Evolutionary conservation across 2,113 vertebrate species (phyloP).

Genomic region (Proterorhinus semilunaris): DNA sequence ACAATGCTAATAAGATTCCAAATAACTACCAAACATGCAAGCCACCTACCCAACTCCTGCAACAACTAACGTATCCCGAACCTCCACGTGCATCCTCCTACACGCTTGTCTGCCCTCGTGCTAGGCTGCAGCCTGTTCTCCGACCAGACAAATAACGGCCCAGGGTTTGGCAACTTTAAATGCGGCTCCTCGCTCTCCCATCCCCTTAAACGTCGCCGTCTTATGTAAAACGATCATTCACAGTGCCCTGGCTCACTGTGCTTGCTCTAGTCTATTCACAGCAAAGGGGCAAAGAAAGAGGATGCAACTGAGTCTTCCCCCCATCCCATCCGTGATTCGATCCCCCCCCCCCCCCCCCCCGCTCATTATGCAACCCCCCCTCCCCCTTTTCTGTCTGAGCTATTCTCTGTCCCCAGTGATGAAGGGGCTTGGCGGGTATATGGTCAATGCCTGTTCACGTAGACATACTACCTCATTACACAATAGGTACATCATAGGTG

Average conservation of each 20-base stretch:
- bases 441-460: constrained; percentile 35
- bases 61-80: constrained; percentile 45
- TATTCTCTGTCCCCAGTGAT: constrained; percentile 47
- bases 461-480: constrained; percentile 20
- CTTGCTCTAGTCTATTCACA: constrained; percentile 32
- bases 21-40: constrained; percentile 23
- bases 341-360: constrained; percentile 1
- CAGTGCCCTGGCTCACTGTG: constrained; percentile 21
- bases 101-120: constrained; percentile 50
- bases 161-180: constrained; percentile 34
- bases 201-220: constrained; percentile 11
- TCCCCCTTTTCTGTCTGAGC: constrained; percentile 15
- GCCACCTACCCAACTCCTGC: constrained; percentile 34
- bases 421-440: constrained; percentile 51
- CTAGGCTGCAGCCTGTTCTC: constrained; percentile 39
- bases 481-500: not conserved
- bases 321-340: constrained; percentile 28
- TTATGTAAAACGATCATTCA: constrained; percentile 41
- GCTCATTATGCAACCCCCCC: constrained; percentile 2
- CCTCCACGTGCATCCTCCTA: constrained; percentile 39
- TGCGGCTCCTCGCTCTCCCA: constrained; percentile 29
- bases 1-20: not conserved
- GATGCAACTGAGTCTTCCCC: constrained; percentile 54
- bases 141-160: constrained; percentile 29
- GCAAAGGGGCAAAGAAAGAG: constrained; percentile 44